phyloP scores from a whole-genome alignment of 2,888 invertebrate genomes.

The Andrena praecox region DNA sequence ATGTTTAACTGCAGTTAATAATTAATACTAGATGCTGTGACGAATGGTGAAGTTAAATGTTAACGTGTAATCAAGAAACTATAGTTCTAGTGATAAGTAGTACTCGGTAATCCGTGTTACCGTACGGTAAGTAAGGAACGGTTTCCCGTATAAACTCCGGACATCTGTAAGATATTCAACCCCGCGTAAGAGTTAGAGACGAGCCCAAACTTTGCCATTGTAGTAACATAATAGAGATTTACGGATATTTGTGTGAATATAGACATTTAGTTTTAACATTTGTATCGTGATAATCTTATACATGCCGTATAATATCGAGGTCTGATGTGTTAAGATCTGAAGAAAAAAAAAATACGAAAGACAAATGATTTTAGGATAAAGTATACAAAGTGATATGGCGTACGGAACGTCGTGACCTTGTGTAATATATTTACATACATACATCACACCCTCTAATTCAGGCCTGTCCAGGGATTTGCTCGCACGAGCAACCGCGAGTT shows the following conservation, averaged over 20 bases:
- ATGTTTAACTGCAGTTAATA: slow-evolving; percentile 53
- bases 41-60: slow-evolving; percentile 48
- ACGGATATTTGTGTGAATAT: slow-evolving; percentile 78
- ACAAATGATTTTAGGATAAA: slow-evolving; percentile 57
- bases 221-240: slow-evolving; percentile 70
- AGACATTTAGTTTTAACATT: slow-evolving; percentile 73
- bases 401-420: slow-evolving; percentile 48
- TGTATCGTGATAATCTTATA: slow-evolving; percentile 70
- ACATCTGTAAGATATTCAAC: slow-evolving; percentile 76
- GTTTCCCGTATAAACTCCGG: slow-evolving; percentile 53
- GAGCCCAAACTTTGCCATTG: slow-evolving; percentile 73
- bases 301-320: slow-evolving; percentile 34
- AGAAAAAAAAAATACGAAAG: slow-evolving; percentile 49
- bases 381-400: slow-evolving; percentile 54
- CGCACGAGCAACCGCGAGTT: too few relatives aligned
- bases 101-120: background rate
- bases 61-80: slow-evolving; percentile 59
- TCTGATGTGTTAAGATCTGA: slow-evolving; percentile 58
- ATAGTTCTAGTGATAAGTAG: slow-evolving; percentile 61
- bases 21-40: slow-evolving; percentile 54
- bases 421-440: slow-evolving; percentile 64
- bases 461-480: too few relatives aligned
- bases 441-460: slow-evolving; percentile 49
- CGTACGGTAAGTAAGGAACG: slow-evolving; percentile 50
- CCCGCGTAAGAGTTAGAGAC: slow-evolving; percentile 57